Evolutionary conservation across 2,797 vertebrate genomes (phyloP), one percentile per base, ranked within the genome.

Genomic region (Microhierax caerulescens): DNA sequence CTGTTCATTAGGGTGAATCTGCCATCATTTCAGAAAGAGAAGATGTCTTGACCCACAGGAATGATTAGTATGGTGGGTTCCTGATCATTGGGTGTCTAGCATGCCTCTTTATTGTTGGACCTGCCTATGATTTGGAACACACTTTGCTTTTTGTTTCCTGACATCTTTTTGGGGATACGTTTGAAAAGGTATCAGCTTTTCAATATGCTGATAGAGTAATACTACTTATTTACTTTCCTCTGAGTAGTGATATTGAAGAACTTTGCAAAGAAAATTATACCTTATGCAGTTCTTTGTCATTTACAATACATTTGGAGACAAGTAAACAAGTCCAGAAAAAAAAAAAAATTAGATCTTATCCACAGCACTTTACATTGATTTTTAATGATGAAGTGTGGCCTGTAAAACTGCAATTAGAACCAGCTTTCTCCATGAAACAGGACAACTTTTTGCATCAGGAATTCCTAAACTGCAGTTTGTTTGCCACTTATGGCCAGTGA

Each of bases 311-410:
- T 77, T 88, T 74, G 32, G 18, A 85, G 27, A 32, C 24, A 65
- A 63, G 7, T 72, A 60, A 85, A 83, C 57, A 56, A 90, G 32
- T 59, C 43, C 48, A 36, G 41, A 41, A 45, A 37, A 91, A 41
- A 45, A 37, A 91, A 81, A 87, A 87, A 56, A 47, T n/a, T 60
- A 92, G 78, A 59, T 68, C 47, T 84, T 85, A 30, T 50, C 54
- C 17, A 4, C 9, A 27, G 48, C 32, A 65, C 14, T 88, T 86
- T 36, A 36, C 3, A 9, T 30, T 92, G 70, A 57, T 85, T 90
- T 95, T 94, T 90, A 88, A 69, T 90, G 65, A 83, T 36, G 28
- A 79, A 73, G 15, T 4, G 6, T 74, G 56, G 21, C 34, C 84
- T 67, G 34, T 81, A 50, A 91, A 95, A 81, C 24, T 72, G 53